Evolutionary conservation across 2,888 invertebrate genomes (phyloP).

Genomic region (Apodemia hepburni): DNA sequence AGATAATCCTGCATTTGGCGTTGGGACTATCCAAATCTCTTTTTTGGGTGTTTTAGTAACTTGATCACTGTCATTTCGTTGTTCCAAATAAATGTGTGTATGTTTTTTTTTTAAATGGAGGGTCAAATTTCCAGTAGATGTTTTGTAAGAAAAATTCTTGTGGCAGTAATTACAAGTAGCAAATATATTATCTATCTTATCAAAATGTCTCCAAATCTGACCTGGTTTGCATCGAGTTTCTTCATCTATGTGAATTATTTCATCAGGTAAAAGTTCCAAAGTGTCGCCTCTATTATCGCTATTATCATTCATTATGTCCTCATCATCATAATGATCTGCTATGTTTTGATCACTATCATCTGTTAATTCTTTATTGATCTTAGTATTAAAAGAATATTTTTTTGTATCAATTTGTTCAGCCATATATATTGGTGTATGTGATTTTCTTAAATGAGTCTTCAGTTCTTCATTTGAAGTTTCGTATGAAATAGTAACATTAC

Average conservation of each 20-base stretch:
- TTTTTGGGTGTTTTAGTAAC: background rate
- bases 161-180: conserved; percentile 2
- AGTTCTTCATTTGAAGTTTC: background rate
- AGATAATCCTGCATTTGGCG: too few relatives aligned
- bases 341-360: conserved; percentile 1
- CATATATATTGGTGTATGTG: conserved; percentile 7
- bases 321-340: background rate
- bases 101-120: conserved; percentile 4
- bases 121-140: background rate
- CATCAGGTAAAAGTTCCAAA: background rate
- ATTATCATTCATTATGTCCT: background rate
- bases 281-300: background rate
- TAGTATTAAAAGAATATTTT: background rate
- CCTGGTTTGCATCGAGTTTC: background rate
- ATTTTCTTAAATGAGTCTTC: conserved; percentile 14
- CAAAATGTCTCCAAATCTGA: conserved; percentile 10
- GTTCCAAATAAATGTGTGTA: background rate
- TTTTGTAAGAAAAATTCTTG: background rate
- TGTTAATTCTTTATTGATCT: background rate
- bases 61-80: conserved; percentile 6
- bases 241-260: background rate
- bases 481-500: background rate
- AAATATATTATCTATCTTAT: background rate
- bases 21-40: background rate
- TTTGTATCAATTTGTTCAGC: background rate